Base-by-base conservation (phyloP, 2,113 vertebrate genomes). In the Haemorhous mexicanus region DNA sequence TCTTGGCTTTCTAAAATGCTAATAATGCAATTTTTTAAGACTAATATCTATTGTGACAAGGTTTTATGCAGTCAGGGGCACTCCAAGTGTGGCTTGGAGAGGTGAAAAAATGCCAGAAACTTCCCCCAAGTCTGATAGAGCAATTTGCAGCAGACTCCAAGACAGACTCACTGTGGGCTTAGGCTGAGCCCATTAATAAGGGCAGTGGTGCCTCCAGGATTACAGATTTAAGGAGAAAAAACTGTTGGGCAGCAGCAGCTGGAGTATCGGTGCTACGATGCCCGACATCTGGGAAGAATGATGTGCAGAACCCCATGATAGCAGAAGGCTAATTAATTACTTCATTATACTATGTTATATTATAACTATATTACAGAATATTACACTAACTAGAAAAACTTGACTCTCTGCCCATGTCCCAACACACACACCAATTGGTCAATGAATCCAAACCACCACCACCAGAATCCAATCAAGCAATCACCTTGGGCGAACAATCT, bases 161-260 rank as follows among this genome's bases (percentile, higher is more conserved):
- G 37, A 52, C 0, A 1, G 16, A 66, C 5, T 32, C 0, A 0
- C 11, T 1, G 1, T 1, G 2, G 9, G 24, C 30, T 0, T 0
- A 37, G 14, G 8, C 32, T 63, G 21, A 86, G 28, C 7, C 14
- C 20, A 30, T 49, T 22, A 49, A 26, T 2, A 5, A 32, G 0
- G 1, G 10, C 35, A n/a, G 39, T 33, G 64, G 5, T 0, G 0
- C 6, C 41, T 50, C 33, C 61, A 11, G 26, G 15, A 69, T 14
- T 67, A 39, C 9, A 15, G 30, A 49, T 26, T 59, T 74, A 41
- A 64, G 21, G 66, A 27, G 9, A 14, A 59, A 64, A 69, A 49
- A 10, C 3, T 7, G 2, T 11, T 4, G 11, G 37, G 27, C 7
- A 61, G 10, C 6, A 62, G 23, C 56, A 68, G 9, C 46, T 21